phyloP scores from a whole-genome alignment of 92 coral and sea anemone genomes.

The Diadumene lineata region DNA sequence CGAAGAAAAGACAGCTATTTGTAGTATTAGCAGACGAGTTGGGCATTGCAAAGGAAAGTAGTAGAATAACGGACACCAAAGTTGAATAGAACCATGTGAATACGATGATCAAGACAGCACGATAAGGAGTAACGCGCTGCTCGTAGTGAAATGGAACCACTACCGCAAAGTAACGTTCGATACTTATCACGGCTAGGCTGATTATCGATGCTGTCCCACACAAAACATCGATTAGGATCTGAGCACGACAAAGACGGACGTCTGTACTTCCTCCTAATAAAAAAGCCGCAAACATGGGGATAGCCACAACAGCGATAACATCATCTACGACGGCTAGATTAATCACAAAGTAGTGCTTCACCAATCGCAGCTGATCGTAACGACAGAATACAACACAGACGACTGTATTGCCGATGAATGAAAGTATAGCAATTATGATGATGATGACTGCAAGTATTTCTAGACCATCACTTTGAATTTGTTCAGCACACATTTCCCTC shows the following conservation, averaged over 20 bases:
- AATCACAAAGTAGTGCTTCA: slow-evolving; percentile 85
- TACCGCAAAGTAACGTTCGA: slow-evolving; percentile 89
- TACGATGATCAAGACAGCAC: slow-evolving; percentile 54
- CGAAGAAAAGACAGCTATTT: slow-evolving; percentile 64
- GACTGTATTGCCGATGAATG: slow-evolving; percentile 67
- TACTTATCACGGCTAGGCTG: slow-evolving; percentile 74
- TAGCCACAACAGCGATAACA: slow-evolving; percentile 57
- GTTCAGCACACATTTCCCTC: slow-evolving; percentile 38
- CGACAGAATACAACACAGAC: slow-evolving; percentile 80
- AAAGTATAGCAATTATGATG: slow-evolving; percentile 59
- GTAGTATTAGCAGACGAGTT: slow-evolving; percentile 26
- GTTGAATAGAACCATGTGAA: slow-evolving; percentile 82
- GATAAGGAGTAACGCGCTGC: slow-evolving; percentile 62
- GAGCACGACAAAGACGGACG: slow-evolving; percentile 50
- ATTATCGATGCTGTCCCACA: slow-evolving; percentile 88
- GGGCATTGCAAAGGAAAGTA: slow-evolving; percentile 45
- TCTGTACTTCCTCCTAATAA: slow-evolving; percentile 38
- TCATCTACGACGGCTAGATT: slow-evolving; percentile 85
- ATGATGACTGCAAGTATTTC: slow-evolving; percentile 34
- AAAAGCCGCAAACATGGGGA: slow-evolving; percentile 74
- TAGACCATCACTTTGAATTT: not conserved
- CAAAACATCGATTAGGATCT: slow-evolving; percentile 73
- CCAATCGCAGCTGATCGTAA: slow-evolving; percentile 73
- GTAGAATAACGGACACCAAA: slow-evolving; percentile 57
- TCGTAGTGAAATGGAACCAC: slow-evolving; percentile 77